Conservation (phyloP, 2,888 invertebrate species). For the Parnassius mnemosyne region DNA sequence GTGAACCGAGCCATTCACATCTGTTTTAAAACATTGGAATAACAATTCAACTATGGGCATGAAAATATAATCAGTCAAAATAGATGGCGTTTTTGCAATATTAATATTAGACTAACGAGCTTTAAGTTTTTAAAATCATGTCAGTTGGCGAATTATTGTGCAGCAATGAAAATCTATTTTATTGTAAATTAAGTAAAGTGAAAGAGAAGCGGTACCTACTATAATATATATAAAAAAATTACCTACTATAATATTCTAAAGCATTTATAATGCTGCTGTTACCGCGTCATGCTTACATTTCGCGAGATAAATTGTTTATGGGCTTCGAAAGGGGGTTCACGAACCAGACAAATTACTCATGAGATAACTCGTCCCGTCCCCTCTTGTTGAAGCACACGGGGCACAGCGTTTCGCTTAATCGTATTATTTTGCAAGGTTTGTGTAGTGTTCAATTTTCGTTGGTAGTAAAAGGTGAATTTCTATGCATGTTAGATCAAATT, state of each 20-base stretch:
- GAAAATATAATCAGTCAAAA: too few relatives aligned
- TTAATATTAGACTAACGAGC: conserved; percentile 29
- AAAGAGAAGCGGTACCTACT: too few relatives aligned
- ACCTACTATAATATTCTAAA: too few relatives aligned
- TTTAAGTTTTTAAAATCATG: conserved; percentile 8
- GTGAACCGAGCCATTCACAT: too few relatives aligned
- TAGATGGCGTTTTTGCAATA: too few relatives aligned
- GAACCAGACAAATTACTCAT: conserved; percentile 63
- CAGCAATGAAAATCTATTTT: too few relatives aligned
- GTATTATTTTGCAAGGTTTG: conserved; percentile 59
- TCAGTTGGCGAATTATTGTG: too few relatives aligned
- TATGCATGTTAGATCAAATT: too few relatives aligned
- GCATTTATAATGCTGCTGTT: conserved; percentile 38
- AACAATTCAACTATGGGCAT: too few relatives aligned
- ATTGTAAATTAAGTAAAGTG: too few relatives aligned
- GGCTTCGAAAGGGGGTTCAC: conserved; percentile 57
- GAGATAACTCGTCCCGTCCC: conserved; percentile 41
- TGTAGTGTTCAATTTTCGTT: conserved; percentile 43
- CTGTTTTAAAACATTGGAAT: too few relatives aligned
- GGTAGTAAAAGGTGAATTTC: background rate
- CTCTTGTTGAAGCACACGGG: conserved; percentile 47
- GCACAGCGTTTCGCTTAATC: conserved; percentile 53
- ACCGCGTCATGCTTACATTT: conserved; percentile 51
- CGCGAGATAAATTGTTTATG: conserved; percentile 62
- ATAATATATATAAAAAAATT: too few relatives aligned